Evolutionary conservation across 2,113 vertebrate genomes (phyloP).

Genomic region (Ammodytes dubius): DNA sequence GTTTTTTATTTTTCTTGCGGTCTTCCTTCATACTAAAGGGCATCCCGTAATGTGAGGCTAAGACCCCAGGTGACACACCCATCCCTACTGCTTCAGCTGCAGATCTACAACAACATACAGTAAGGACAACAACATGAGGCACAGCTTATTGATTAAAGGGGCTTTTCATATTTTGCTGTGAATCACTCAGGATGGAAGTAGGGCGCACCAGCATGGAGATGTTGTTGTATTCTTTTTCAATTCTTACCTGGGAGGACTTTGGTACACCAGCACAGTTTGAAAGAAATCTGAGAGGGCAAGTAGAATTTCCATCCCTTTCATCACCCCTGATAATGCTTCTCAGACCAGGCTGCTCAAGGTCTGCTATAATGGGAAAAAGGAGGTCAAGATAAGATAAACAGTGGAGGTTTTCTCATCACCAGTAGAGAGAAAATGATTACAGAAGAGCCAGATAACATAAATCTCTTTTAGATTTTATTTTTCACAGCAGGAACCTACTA

Average conservation of each 20-base stretch:
- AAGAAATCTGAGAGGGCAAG: constrained; percentile 26
- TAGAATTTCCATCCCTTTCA: constrained; percentile 69
- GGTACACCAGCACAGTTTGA: constrained; percentile 32
- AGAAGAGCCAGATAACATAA: not conserved
- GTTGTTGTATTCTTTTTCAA: constrained; percentile 23
- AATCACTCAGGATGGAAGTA: constrained; percentile 72
- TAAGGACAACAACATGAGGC: constrained; percentile 10
- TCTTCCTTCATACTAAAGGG: constrained; percentile 86
- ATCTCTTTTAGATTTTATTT: not conserved
- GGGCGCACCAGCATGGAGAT: constrained; percentile 51
- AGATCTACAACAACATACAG: constrained; percentile 29
- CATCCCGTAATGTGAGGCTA: constrained; percentile 81
- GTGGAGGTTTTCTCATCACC: constrained; percentile 6
- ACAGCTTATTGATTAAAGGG: constrained; percentile 35
- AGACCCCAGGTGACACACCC: constrained; percentile 67
- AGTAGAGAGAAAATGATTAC: not conserved
- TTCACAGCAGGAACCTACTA: not conserved
- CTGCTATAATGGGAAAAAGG: constrained; percentile 4
- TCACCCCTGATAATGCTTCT: constrained; percentile 34
- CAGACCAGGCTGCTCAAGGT: constrained; percentile 27
- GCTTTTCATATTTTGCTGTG: constrained; percentile 52
- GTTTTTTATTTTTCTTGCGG: constrained; percentile 75
- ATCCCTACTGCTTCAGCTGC: constrained; percentile 66
- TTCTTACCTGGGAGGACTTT: constrained; percentile 35
- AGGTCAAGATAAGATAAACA: not conserved